Conservation (phyloP, 2,113 vertebrate genomes). For the Semicossyphus pulcher region DNA sequence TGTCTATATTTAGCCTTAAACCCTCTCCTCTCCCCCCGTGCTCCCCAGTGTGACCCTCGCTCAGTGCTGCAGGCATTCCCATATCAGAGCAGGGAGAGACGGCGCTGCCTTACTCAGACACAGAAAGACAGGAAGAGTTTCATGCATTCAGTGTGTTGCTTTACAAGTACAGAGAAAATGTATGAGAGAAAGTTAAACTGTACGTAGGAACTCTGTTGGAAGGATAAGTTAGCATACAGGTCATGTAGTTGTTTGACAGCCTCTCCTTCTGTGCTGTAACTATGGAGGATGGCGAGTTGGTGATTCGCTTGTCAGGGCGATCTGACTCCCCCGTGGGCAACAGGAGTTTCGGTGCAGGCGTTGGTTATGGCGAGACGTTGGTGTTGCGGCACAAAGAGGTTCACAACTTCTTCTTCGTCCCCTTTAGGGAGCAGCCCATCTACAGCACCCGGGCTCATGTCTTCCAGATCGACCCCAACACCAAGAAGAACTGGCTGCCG, state of each 20-base stretch:
- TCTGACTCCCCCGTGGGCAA: constrained; percentile 56
- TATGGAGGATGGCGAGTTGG: constrained; percentile 75
- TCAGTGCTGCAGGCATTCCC: constrained; percentile 79
- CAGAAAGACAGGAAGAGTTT: constrained; percentile 41
- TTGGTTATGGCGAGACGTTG: constrained; percentile 69
- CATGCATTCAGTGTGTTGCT: constrained; percentile 4
- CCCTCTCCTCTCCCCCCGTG: constrained; percentile 58
- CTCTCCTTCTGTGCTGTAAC: constrained; percentile 31
- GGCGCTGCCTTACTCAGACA: constrained; percentile 45
- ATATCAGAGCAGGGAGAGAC: constrained; percentile 78
- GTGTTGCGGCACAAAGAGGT: constrained; percentile 81
- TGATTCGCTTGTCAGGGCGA: constrained; percentile 70
- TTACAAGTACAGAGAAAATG: constrained; percentile 15
- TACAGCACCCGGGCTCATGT: constrained; percentile 98
- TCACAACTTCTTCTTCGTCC: constrained; percentile 84
- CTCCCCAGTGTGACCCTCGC: constrained; percentile 73
- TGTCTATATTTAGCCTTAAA: constrained; percentile 85
- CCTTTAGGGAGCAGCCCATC: constrained; percentile 96
- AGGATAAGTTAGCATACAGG: background rate
- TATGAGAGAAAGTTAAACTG: background rate
- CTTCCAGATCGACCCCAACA: constrained; percentile 99
- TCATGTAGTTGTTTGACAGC: background rate
- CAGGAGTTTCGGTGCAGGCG: constrained; percentile 22
- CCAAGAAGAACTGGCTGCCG: constrained; percentile 99
- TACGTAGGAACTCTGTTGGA: background rate